Conservation (phyloP, 2,888 invertebrate species). For the Atrina japonica region DNA sequence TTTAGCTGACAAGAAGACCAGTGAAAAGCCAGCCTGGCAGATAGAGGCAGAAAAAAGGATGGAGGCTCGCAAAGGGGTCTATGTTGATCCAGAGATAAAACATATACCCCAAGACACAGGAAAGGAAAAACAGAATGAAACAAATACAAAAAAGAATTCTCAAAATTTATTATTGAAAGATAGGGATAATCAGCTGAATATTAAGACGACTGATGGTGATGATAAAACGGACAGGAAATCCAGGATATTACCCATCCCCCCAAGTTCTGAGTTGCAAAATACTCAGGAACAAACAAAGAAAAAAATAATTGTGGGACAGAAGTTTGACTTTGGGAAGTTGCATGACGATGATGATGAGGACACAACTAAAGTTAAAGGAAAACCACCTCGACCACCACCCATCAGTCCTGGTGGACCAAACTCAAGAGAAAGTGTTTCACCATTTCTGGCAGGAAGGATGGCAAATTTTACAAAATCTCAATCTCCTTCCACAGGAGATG, state of each 20-base stretch:
- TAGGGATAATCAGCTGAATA: background rate
- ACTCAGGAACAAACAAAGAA: slow-evolving; percentile 41
- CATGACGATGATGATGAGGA: slow-evolving; percentile 40
- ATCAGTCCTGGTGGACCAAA: slow-evolving; percentile 4
- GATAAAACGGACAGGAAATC: background rate
- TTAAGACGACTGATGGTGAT: background rate
- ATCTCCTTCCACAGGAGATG: slow-evolving; percentile 3
- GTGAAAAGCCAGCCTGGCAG: slow-evolving; percentile 67
- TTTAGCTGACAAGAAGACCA: slow-evolving; percentile 39
- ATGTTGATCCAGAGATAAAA: slow-evolving; percentile 65
- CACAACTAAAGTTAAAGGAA: slow-evolving; percentile 17
- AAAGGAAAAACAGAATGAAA: background rate
- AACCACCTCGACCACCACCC: slow-evolving; percentile 38
- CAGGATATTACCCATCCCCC: slow-evolving; percentile 19
- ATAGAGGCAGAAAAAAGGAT: slow-evolving; percentile 71
- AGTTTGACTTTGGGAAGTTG: slow-evolving; percentile 54
- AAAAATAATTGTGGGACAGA: slow-evolving; percentile 54
- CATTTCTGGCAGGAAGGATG: slow-evolving; percentile 4
- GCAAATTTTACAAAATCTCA: slow-evolving; percentile 9
- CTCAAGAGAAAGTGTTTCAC: background rate
- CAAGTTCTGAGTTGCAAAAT: slow-evolving; percentile 7
- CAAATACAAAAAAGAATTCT: background rate
- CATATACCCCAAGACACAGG: background rate
- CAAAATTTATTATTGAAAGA: background rate
- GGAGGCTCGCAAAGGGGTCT: slow-evolving; percentile 63